Conservation (phyloP, 2,113 vertebrate species). For the Bungarus multicinctus region DNA sequence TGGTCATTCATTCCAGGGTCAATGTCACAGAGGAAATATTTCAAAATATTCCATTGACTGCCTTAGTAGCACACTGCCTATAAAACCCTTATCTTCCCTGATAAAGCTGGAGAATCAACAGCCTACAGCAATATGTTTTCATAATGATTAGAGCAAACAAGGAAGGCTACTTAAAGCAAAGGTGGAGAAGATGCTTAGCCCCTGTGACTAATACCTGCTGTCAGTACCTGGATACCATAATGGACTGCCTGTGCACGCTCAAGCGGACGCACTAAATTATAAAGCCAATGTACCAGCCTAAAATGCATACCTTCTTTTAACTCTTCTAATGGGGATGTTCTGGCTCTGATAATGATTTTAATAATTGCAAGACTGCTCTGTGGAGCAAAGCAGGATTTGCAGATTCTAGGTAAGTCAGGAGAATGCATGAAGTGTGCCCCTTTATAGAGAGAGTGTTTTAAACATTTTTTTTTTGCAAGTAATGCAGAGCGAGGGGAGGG, state of each 20-base stretch:
- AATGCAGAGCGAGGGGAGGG: not conserved
- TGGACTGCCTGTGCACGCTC: not conserved
- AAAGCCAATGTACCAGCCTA: not conserved
- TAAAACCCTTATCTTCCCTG: not conserved
- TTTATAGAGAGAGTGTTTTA: not conserved
- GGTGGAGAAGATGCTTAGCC: not conserved
- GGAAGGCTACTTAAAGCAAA: not conserved
- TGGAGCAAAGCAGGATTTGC: not conserved
- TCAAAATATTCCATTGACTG: not conserved
- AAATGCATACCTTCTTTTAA: not conserved
- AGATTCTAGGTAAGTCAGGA: not conserved
- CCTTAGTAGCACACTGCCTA: not conserved
- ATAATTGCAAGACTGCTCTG: not conserved
- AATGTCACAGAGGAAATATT: not conserved
- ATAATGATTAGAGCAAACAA: not conserved
- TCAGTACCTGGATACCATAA: not conserved
- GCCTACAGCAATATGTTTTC: not conserved
- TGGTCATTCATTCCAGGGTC: not conserved
- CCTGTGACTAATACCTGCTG: not conserved
- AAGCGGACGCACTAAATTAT: not conserved
- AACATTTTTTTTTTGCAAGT: not conserved
- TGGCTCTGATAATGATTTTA: not conserved
- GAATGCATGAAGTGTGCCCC: not conserved
- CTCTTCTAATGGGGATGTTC: not conserved
- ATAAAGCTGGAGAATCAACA: not conserved